These are phyloP conservation scores for Petroica traversi DNA, from an alignment of 2,113 vertebrate species.

Conservation along the genomic window DNA sequence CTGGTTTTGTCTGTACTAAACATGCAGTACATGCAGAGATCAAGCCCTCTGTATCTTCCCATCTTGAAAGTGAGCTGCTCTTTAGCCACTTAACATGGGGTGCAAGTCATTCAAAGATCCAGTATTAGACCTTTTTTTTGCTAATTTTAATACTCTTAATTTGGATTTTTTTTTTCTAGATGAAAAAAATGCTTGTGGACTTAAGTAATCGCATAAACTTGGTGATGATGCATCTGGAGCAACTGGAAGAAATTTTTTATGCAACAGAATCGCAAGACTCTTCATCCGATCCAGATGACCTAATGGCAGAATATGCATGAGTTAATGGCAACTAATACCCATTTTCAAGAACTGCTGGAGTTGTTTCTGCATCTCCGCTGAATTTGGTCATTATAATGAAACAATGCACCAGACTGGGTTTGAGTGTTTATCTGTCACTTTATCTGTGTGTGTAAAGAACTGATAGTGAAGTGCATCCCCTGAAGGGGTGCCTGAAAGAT, in stretches of 20 bases:
- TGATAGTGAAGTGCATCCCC: background rate
- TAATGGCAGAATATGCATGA: background rate
- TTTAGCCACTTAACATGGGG: background rate
- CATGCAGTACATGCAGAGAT: background rate
- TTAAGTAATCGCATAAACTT: background rate
- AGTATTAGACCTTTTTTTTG: background rate
- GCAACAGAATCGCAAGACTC: background rate
- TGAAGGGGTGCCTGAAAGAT: background rate
- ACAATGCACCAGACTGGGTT: background rate
- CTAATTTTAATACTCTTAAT: background rate
- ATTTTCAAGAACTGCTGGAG: background rate
- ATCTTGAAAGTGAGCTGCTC: background rate
- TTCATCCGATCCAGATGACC: background rate
- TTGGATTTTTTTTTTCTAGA: conserved; percentile 10
- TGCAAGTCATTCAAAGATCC: background rate
- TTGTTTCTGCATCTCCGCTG: background rate
- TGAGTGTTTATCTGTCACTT: background rate
- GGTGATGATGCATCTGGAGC: conserved; percentile 23
- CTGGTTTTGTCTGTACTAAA: background rate
- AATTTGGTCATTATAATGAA: background rate
- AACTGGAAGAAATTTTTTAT: background rate
- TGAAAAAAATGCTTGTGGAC: conserved; percentile 68
- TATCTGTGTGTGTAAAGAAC: background rate
- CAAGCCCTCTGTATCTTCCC: background rate
- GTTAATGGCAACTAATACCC: background rate